A percentile compares a stretch with the other conserved stretches of the same genome.
phyloP scores from a whole-genome alignment of 2,113 vertebrate genomes.

The Rhea pennata region DNA sequence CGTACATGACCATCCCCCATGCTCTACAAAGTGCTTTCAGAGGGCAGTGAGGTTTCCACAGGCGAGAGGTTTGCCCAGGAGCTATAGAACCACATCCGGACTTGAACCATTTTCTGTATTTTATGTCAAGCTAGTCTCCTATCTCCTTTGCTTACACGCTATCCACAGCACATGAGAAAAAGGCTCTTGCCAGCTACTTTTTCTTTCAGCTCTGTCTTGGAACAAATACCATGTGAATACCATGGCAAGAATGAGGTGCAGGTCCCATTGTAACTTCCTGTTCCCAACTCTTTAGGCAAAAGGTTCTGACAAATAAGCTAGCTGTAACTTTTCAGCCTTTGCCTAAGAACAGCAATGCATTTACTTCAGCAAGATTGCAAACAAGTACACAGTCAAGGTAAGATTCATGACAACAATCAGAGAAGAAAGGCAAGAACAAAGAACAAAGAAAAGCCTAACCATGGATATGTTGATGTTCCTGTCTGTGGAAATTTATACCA shows the following conservation, averaged over 20 bases:
- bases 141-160: neutral
- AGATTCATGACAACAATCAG: neutral
- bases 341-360: neutral
- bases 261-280: neutral
- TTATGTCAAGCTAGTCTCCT: neutral
- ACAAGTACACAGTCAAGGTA: too few species aligned
- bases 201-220: neutral
- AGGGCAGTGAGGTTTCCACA: neutral
- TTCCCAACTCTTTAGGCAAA: neutral
- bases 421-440: neutral
- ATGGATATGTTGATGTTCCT: neutral
- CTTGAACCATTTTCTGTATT: neutral
- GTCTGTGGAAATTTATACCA: neutral
- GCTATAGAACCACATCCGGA: slow-evolving; percentile 37
- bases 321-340: neutral
- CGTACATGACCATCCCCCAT: neutral
- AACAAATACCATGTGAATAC: neutral
- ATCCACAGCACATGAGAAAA: neutral
- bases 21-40: neutral
- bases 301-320: neutral
- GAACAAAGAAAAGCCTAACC: neutral
- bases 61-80: slow-evolving; percentile 1
- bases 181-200: neutral
- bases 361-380: neutral
- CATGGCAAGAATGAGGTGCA: accelerated